Evolutionary conservation across 2,888 invertebrate genomes (phyloP).

Genomic region (Leucania comma): DNA sequence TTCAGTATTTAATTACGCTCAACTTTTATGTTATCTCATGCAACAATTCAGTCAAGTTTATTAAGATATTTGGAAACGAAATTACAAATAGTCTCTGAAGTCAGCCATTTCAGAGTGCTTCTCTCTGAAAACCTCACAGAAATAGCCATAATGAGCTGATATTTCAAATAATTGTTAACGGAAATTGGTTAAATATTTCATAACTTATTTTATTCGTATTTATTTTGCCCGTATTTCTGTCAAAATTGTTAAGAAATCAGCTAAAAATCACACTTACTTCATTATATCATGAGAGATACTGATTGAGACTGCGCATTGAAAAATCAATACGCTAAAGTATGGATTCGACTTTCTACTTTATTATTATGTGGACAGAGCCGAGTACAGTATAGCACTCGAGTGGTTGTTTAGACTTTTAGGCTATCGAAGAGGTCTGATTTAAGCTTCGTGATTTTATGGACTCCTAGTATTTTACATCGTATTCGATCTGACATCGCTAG

Average conservation of each 20-base stretch:
- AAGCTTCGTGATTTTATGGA: slow-evolving; percentile 25
- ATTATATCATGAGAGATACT: neutral
- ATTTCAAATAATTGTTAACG: neutral
- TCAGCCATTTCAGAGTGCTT: neutral
- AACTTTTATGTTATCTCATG: neutral
- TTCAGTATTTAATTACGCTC: neutral
- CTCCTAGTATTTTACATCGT: slow-evolving; percentile 45
- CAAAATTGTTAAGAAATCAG: neutral
- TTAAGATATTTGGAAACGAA: neutral
- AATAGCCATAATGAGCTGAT: neutral
- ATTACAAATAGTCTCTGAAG: neutral
- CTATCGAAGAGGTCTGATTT: neutral
- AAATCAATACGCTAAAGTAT: neutral
- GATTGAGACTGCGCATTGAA: neutral
- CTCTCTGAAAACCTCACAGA: neutral
- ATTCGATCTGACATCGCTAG: neutral
- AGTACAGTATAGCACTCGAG: neutral
- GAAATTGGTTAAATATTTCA: neutral
- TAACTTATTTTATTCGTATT: neutral
- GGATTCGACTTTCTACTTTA: neutral
- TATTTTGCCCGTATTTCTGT: neutral
- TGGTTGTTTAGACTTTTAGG: neutral
- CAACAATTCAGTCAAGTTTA: neutral
- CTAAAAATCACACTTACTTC: neutral
- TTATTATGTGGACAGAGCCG: fast-evolving